phyloP scores from a whole-genome alignment of 37 sponge, comb jelly and placozoan genomes.

The Aplysina aerophoba region DNA sequence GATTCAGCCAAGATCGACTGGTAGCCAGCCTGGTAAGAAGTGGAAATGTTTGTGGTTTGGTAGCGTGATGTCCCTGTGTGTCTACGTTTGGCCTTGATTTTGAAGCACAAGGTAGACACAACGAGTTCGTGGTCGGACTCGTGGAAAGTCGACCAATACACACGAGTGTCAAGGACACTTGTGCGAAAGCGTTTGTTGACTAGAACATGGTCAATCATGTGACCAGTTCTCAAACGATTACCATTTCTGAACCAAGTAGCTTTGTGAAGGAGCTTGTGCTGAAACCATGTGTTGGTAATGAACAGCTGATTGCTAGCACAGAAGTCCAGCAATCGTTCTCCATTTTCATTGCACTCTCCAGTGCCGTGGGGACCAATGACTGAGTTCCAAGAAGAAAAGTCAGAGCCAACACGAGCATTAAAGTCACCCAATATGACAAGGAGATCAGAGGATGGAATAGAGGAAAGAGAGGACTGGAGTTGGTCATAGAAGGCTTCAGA shows the following conservation, averaged over 20 bases:
- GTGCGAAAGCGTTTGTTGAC: constrained; percentile 1
- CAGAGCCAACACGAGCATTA: constrained; percentile 37
- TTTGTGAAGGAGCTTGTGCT: not conserved
- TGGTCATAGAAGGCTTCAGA: constrained; percentile 37
- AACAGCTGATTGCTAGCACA: constrained; percentile 14
- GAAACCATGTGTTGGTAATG: constrained; percentile 25
- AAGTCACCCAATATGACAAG: constrained; percentile 31
- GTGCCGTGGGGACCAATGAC: constrained; percentile 29
- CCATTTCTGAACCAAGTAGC: constrained; percentile 19
- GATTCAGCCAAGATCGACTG: not conserved
- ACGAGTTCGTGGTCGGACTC: constrained; percentile 18
- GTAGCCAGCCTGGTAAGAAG: not conserved
- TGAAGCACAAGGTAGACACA: not conserved
- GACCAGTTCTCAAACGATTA: constrained; percentile 4
- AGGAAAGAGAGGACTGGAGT: constrained; percentile 22
- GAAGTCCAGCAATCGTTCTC: constrained; percentile 10
- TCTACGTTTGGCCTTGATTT: not conserved
- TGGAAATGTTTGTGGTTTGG: too few relatives aligned
- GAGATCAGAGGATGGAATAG: constrained; percentile 18
- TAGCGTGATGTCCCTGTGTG: not conserved
- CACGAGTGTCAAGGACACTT: constrained; percentile 21
- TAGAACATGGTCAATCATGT: constrained; percentile 19
- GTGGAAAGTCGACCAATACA: constrained; percentile 10
- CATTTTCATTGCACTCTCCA: constrained; percentile 27
- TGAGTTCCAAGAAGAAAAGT: constrained; percentile 5